Conservation (phyloP, 2,797 vertebrate genomes). For the Gephyroberyx darwinii region DNA sequence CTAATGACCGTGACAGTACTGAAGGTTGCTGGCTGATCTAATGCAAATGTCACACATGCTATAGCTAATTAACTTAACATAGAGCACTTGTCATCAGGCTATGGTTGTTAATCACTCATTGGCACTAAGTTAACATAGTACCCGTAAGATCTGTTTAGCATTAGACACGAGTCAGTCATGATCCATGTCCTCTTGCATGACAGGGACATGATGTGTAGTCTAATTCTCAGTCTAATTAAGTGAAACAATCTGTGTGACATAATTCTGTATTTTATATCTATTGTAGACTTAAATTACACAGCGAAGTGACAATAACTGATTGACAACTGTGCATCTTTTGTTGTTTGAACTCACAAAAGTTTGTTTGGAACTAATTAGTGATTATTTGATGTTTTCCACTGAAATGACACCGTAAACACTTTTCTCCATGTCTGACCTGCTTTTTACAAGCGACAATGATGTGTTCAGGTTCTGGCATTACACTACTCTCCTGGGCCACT, state of each 20-base stretch:
- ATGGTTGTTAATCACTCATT: constrained; percentile 27
- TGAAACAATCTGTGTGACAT: constrained; percentile 11
- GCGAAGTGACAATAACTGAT: not conserved
- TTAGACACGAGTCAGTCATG: constrained; percentile 14
- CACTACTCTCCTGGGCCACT: constrained; percentile 84
- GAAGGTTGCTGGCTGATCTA: constrained; percentile 5
- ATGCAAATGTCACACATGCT: constrained; percentile 17
- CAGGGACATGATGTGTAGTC: constrained; percentile 10
- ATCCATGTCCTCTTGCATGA: constrained; percentile 21
- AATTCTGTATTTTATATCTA: not conserved
- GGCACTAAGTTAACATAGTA: not conserved
- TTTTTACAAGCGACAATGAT: constrained; percentile 94
- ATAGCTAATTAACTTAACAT: constrained; percentile 37
- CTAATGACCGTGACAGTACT: not conserved
- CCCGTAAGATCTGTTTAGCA: constrained; percentile 19
- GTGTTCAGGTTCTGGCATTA: constrained; percentile 92
- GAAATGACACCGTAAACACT: not conserved
- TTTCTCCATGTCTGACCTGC: constrained; percentile 83
- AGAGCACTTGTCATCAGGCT: constrained; percentile 24
- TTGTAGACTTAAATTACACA: constrained; percentile 1
- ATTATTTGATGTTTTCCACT: not conserved
- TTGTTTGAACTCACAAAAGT: not conserved
- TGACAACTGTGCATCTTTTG: not conserved
- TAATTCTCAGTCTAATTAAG: constrained; percentile 20
- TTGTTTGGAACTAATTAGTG: not conserved